Evolutionary conservation across 2,888 invertebrate genomes (phyloP).

Genomic region (Chrysodeixis includens): DNA sequence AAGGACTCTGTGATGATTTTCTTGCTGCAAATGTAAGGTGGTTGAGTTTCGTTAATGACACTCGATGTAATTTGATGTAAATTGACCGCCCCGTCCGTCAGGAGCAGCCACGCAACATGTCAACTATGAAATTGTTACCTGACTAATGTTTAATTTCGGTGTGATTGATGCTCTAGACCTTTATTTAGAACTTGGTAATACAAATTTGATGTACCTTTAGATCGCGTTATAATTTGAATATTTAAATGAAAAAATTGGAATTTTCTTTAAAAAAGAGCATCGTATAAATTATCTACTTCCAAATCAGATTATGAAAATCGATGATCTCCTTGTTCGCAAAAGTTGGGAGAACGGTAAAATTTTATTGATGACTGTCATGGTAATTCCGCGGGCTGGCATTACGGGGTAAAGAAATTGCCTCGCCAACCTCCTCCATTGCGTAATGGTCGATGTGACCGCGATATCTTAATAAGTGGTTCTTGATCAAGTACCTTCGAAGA

Average conservation of each 20-base stretch:
- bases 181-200: slow-evolving; percentile 35
- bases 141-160: slow-evolving; percentile 71
- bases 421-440: slow-evolving; percentile 70
- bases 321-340: slow-evolving; percentile 76
- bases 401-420: slow-evolving; percentile 73
- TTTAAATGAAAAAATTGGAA: slow-evolving; percentile 4
- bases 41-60: slow-evolving; percentile 83
- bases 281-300: slow-evolving; percentile 44
- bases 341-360: slow-evolving; percentile 77
- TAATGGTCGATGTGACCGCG: slow-evolving; percentile 84
- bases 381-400: slow-evolving; percentile 69
- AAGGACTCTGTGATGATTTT: slow-evolving; percentile 59
- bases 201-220: slow-evolving; percentile 19
- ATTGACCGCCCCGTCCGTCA: slow-evolving; percentile 79
- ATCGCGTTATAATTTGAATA: slow-evolving; percentile 39
- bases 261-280: slow-evolving; percentile 26
- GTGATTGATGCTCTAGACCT: slow-evolving; percentile 77
- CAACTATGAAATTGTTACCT: slow-evolving; percentile 87
- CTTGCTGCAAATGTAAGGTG: slow-evolving; percentile 62
- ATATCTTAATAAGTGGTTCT: slow-evolving; percentile 87
- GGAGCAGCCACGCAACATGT: slow-evolving; percentile 84
- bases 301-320: slow-evolving; percentile 73
- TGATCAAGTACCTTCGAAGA: slow-evolving; percentile 79
- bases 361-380: slow-evolving; percentile 82
- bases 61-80: slow-evolving; percentile 86